Base-by-base conservation (phyloP, 1,140 invertebrate genomes). In the Arion vulgaris region DNA sequence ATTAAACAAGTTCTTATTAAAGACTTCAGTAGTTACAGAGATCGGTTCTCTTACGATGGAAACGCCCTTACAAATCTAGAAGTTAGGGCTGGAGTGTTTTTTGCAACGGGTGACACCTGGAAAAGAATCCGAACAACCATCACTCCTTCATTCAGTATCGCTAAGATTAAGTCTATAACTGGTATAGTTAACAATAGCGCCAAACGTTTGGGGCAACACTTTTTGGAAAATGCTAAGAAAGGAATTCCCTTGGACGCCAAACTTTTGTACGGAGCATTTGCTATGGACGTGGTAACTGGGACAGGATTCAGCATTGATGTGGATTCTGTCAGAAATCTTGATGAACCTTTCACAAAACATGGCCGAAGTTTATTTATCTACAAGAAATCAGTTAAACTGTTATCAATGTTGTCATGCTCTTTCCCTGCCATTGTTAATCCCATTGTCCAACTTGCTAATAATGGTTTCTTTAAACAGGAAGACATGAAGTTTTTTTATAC, bases 271-370 rank as follows among this genome's bases (percentile, higher is more conserved):
- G 88, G 91, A 0, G 92, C 92, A 45, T 95, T 93, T 82, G 93
- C 93, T 0, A 94, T 94, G 13, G 95, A 95, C 83, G 91, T 94
- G 2, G 94, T 95, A 36, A 93, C 92, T 1, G 92, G 89, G 2
- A 94, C 93, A 57, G 94, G 93, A 9, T 95, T 94, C 81, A 94
- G 94, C 28, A 83, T 95, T 11, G 88, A 93, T 2, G 92, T 92
- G 26, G 93, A 95, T 80, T 93, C 93, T 0, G 80, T 94, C 11
- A 88, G 91, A 0, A 91, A 95, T 62, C 84, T 87, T 11, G 82
- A 92, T 13, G 86, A 89, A 26, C 80, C 81, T 53, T 87, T 92
- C 76, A 87, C 89, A 5, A 84, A 75, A 39, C 82, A 88, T 62
- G 84, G 85, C 0, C 81, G 81, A 36, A 84, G 86, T 38, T 51